phyloP scores from a whole-genome alignment of 2,888 invertebrate genomes.

The Melanostoma scalare region DNA sequence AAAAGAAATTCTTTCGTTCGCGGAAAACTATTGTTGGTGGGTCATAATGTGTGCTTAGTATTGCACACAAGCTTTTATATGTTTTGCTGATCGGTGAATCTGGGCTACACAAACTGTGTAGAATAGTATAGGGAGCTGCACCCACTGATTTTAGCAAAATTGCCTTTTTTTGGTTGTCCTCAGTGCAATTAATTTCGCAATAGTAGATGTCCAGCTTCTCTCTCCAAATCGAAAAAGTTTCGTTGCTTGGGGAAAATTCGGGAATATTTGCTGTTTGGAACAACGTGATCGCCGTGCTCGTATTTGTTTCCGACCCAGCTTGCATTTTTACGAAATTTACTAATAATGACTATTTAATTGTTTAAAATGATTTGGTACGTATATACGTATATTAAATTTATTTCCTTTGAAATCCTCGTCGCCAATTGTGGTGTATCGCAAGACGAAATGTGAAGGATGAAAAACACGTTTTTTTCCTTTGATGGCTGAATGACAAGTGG shows the following conservation, averaged over 20 bases:
- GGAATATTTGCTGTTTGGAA: slow-evolving; percentile 1
- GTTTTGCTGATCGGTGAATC: not conserved
- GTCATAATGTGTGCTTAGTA: not conserved
- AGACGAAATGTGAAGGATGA: too few species aligned
- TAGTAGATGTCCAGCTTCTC: not conserved
- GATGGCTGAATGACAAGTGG: too few species aligned
- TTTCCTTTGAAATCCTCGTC: too few species aligned
- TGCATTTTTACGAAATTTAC: too few species aligned
- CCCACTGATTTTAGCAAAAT: not conserved
- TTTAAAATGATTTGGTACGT: too few species aligned
- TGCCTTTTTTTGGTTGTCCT: not conserved
- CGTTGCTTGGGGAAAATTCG: not conserved
- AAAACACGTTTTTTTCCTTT: too few species aligned
- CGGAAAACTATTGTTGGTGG: not conserved
- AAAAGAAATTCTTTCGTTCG: not conserved
- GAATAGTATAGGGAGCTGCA: not conserved
- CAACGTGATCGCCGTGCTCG: not conserved
- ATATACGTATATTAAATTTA: too few species aligned
- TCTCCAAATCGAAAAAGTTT: not conserved
- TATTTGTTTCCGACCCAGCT: too few species aligned
- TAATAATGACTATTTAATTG: too few species aligned
- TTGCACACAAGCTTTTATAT: not conserved
- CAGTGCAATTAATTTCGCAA: too few species aligned
- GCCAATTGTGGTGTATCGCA: too few species aligned
- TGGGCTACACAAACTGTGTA: not conserved